Base-by-base conservation (phyloP, 2,888 invertebrate genomes). In the Xylophagus ater region DNA sequence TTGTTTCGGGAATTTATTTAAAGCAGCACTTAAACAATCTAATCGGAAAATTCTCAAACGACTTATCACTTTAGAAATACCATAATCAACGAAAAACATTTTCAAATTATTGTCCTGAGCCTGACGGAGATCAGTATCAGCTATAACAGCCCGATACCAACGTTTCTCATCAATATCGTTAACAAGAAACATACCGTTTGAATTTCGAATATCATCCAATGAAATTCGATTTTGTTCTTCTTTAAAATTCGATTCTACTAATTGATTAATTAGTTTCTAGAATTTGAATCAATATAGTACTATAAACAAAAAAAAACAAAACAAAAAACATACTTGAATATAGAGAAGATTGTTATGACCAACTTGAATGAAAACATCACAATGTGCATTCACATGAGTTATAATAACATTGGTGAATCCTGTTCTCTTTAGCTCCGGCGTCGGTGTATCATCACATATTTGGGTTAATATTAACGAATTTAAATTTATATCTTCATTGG, bases 401-500 rank as follows among this genome's bases (percentile, higher is more conserved):
- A 63, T 55, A 12, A 58, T 50, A 1, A 59, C 56, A 43, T 58
- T 60, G 3, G 57, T 57, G 10, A 56, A 51, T 6, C 55, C 53
- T 2, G 49, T 54, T 5, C 54, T 49, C 39, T 55, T 56, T 1
- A 65, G 51, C 42, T 58, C 52, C 1, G 65, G 65, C 4, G 53
- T 46, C 8, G 56, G 54, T 4, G 59, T 58, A n/a, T 54, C 54
- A 40, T 57, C 53, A 8, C 57, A 68, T 54, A 71, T 73, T 60
- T 65, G 68, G 57, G 71, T 69, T 29, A 72, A 60, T 37, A 79
- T 62, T 52, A 73, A 60, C 47, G 72, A 68, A 60, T 80, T 79
- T 40, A 80, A 61, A 58, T 79, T 73, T 37, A 80, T 59, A 58
- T 80, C 80, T 26, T 72, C 71, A 24, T 66, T 65, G 23, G 74